These are phyloP conservation scores for Coleophora deauratella DNA, from an alignment of 2,888 invertebrate genomes.

Conservation along the genomic window DNA sequence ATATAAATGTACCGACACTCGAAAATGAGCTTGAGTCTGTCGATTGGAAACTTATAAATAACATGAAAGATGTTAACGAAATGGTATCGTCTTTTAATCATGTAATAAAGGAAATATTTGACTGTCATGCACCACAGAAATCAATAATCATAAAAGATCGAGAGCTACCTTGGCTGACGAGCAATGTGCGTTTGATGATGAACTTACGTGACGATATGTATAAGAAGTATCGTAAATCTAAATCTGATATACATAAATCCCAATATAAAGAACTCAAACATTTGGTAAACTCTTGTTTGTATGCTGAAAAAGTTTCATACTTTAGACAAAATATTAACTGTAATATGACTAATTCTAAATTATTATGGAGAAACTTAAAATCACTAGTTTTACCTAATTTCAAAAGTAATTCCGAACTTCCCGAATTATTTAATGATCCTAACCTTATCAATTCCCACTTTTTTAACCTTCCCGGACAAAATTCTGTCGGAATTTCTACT, in stretches of 20 bases:
- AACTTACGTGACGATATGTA: no score
- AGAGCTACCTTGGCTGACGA: no score
- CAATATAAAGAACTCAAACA: background rate
- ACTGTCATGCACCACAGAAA: no score
- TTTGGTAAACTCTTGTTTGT: background rate
- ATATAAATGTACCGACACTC: no score
- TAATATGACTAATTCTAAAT: background rate
- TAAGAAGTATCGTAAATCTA: background rate
- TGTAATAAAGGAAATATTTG: no score
- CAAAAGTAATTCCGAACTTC: background rate
- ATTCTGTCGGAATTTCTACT: background rate
- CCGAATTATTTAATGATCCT: background rate
- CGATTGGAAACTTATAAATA: no score
- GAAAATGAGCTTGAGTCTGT: no score
- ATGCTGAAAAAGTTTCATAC: background rate
- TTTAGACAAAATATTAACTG: background rate
- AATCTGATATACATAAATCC: background rate
- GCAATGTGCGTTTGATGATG: no score
- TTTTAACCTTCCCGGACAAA: background rate
- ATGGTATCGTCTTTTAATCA: no score
- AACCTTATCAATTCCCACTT: background rate
- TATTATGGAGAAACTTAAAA: background rate
- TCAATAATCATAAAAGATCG: no score
- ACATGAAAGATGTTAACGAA: no score
- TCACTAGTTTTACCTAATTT: no score